Conservation (phyloP, 2,888 invertebrate genomes). For the Calephelis perditalis region DNA sequence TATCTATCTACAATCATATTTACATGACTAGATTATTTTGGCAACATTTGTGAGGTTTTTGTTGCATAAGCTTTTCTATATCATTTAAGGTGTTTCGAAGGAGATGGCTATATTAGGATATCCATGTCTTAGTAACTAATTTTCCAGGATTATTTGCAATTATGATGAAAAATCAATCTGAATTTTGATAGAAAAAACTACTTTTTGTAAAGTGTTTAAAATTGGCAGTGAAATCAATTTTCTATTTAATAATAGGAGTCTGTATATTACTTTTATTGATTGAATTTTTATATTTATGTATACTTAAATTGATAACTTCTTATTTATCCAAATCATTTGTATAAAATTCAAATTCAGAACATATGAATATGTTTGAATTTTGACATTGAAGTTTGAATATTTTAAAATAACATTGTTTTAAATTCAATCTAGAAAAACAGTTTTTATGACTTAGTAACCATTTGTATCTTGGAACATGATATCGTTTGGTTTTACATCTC, state of each 20-base stretch:
- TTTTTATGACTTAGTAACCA: no score
- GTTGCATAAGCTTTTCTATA: not conserved
- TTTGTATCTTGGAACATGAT: no score
- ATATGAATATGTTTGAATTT: no score
- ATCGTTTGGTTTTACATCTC: no score
- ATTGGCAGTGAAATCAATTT: slow-evolving; percentile 11
- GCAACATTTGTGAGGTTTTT: slow-evolving; percentile 41
- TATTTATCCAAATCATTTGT: no score
- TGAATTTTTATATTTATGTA: not conserved
- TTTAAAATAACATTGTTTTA: no score
- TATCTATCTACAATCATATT: slow-evolving; percentile 58
- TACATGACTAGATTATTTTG: slow-evolving; percentile 57
- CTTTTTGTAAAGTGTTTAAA: not conserved
- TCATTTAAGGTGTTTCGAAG: no score
- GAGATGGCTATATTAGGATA: no score
- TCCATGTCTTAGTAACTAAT: no score
- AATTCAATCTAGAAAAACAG: no score
- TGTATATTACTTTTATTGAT: not conserved
- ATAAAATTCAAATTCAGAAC: no score
- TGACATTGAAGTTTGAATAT: no score
- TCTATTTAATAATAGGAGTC: slow-evolving; percentile 4
- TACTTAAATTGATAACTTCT: not conserved
- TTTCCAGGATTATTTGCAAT: not conserved
- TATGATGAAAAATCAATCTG: not conserved
- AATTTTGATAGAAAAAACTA: not conserved